Percentiles rank a stretch among this genome's conserved stretches.
These are phyloP conservation scores for Notocelia uddmanniana DNA, from an alignment of 2,888 invertebrate genomes.

Conservation along the genomic window DNA sequence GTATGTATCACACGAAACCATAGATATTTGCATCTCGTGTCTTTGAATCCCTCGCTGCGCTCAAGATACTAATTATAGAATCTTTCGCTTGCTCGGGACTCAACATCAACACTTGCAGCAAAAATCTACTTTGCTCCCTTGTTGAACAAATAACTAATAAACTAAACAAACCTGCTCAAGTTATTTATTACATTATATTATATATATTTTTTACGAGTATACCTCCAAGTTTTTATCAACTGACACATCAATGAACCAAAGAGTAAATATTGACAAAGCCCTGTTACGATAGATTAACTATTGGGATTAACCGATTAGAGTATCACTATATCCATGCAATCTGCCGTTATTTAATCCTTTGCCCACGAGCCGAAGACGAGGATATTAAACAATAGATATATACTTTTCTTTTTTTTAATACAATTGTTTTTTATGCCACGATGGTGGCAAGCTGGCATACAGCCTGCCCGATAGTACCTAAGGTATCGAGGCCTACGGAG, in stretches of 20 bases:
- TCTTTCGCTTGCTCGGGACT: too few species aligned
- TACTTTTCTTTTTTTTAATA: not conserved
- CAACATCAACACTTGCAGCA: too few species aligned
- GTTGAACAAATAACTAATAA: not conserved
- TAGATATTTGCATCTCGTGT: too few species aligned
- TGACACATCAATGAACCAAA: not conserved
- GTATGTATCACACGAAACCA: too few species aligned
- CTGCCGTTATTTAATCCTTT: not conserved
- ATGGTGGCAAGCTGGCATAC: too few species aligned
- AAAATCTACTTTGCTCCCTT: too few species aligned
- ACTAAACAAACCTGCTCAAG: not conserved
- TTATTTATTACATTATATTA: not conserved
- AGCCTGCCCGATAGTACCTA: too few species aligned
- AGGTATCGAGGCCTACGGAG: too few species aligned
- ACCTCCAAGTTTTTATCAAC: slow-evolving; percentile 3
- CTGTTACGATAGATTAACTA: slow-evolving; percentile 9
- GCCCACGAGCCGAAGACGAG: not conserved
- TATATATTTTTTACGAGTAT: too few species aligned
- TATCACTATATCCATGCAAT: not conserved
- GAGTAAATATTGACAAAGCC: slow-evolving; percentile 13
- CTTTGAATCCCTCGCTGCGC: too few species aligned
- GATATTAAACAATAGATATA: not conserved
- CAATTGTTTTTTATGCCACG: too few species aligned
- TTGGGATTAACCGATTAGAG: not conserved
- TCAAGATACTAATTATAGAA: too few species aligned